Base-by-base conservation (phyloP, 2,113 vertebrate genomes). In the Galeopterus variegatus region DNA sequence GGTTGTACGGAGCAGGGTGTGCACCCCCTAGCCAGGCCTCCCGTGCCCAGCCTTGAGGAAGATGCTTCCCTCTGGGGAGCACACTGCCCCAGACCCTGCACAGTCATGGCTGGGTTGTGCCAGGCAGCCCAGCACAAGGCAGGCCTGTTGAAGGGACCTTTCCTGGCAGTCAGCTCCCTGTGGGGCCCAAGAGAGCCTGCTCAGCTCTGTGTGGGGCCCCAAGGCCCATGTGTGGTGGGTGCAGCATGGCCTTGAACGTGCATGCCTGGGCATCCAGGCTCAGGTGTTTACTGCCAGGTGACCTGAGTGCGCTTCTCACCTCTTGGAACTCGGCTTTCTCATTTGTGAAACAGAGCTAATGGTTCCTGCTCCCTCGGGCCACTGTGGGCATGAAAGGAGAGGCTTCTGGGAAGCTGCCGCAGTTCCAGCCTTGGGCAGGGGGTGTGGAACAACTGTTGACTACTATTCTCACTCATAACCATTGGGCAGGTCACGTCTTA, bases 401-500 rank as follows among this genome's bases (percentile, higher is more conserved):
- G 56, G 54, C 1, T 4, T 36, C 26, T 21, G 21, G 23, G 70
- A 65, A 45, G 72, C 64, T 3, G 33, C 12, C 26, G 48, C 15
- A 17, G 19, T 48, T 88, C 72, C 8, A 31, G 81, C 31, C 56
- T 45, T 6, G 9, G 70, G 64, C 64, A 45, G 24, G 79, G 52
- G 56, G 48, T 4, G 4, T 26, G 23, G 12, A 36, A 48, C 56
- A 24, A 60, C 67, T 75, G 17, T 15, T 64, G 50, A 21, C 62
- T 8, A 0, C 31, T 19, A 52, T 56, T 54, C 41, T 41, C 26
- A 14, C 11, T 28, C 17, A 8, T 11, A 5, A 8, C 54, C 64
- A 9, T 3, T 0, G 0, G 8, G n/a, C 64, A 76, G 12, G 41
- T 26, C 10, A 4, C 8, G 5, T 23, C 41, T 6, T 24, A 70